A percentile compares a stretch with the other conserved stretches of the same genome.
These are phyloP conservation scores for Heliconius congener DNA, from an alignment of 1,140 invertebrate species.

Conservation along the genomic window DNA sequence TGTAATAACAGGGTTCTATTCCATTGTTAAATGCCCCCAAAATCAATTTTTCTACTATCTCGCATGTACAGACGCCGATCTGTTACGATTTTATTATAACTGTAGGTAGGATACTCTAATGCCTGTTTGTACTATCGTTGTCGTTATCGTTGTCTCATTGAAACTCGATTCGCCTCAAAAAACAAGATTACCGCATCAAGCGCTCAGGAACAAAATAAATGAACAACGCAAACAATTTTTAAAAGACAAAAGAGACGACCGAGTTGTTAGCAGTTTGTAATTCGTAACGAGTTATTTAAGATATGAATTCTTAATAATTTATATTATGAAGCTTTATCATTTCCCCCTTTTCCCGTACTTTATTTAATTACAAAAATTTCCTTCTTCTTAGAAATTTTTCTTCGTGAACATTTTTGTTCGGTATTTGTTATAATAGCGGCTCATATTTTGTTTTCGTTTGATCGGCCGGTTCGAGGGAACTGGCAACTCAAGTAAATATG, in stretches of 20 bases:
- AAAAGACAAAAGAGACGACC: neutral
- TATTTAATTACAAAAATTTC: conserved; percentile 3
- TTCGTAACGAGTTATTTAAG: neutral
- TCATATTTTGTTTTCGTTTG: neutral
- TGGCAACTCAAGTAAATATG: neutral
- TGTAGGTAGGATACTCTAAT: too few species aligned
- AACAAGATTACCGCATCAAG: neutral
- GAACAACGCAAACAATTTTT: conserved; percentile 1
- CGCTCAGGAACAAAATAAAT: neutral
- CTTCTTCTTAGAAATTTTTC: neutral
- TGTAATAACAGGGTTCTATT: too few species aligned
- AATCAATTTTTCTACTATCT: too few species aligned
- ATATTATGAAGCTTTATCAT: neutral
- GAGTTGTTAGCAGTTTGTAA: neutral
- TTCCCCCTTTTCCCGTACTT: neutral
- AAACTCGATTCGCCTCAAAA: neutral
- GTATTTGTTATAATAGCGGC: neutral
- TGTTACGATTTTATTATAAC: too few species aligned
- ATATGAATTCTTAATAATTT: neutral
- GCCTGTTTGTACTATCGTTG: too few species aligned
- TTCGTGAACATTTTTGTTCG: conserved; percentile 4
- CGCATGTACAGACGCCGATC: too few species aligned
- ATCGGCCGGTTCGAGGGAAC: neutral
- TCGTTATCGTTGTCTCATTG: neutral
- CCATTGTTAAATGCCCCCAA: too few species aligned